phyloP scores from a whole-genome alignment of 1,140 invertebrate species.

The Ips typographus region DNA sequence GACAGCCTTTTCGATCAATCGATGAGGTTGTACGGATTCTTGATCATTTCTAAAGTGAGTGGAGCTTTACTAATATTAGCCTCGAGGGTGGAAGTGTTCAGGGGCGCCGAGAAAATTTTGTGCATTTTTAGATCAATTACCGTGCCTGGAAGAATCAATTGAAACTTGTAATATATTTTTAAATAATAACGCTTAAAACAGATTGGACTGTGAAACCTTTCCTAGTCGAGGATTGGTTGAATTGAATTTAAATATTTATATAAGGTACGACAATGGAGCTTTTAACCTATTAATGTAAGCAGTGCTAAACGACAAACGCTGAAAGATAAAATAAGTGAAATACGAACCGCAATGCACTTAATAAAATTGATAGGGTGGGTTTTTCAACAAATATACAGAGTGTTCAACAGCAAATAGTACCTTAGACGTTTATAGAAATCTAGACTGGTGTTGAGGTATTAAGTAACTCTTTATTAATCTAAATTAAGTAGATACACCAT shows the following conservation, averaged over 20 bases:
- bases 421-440: too few species aligned
- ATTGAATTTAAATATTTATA: background rate
- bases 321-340: slow-evolving; percentile 26
- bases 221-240: background rate
- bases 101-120: background rate
- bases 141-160: background rate
- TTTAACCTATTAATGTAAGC: slow-evolving; percentile 19
- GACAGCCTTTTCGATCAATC: slow-evolving; percentile 42
- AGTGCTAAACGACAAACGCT: slow-evolving; percentile 30
- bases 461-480: too few species aligned
- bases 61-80: slow-evolving; percentile 18
- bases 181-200: background rate
- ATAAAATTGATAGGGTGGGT: slow-evolving; percentile 23
- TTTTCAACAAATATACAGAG: background rate
- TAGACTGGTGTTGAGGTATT: too few species aligned
- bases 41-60: slow-evolving; percentile 22
- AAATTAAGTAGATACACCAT: too few species aligned
- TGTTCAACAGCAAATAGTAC: too few species aligned
- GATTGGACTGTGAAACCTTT: background rate
- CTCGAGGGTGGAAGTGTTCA: background rate
- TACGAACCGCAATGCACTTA: slow-evolving; percentile 24
- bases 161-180: background rate
- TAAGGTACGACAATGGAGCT: slow-evolving; percentile 11
- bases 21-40: slow-evolving; percentile 39
- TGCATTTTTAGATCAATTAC: background rate